These are phyloP conservation scores for Porites lobata DNA, from an alignment of 92 coral and sea anemone genomes.

Conservation along the genomic window DNA sequence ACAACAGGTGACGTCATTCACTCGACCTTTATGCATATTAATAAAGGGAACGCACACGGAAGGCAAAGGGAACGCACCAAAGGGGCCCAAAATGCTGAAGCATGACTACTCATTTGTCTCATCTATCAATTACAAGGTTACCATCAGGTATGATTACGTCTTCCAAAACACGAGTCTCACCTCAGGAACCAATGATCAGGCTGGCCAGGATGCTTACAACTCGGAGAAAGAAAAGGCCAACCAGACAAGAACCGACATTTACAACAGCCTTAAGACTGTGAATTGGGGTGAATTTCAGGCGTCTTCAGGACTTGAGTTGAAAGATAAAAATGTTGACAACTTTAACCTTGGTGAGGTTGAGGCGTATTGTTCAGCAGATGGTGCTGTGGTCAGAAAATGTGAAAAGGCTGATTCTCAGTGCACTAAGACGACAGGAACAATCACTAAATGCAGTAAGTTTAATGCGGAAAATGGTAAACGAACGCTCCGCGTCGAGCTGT, in stretches of 20 bases:
- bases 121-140: conserved; percentile 52
- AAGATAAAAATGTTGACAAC: conserved; percentile 31
- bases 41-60: too few relatives aligned
- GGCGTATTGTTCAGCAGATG: conserved; percentile 83
- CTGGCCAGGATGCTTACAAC: conserved; percentile 61
- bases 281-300: conserved; percentile 69
- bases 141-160: conserved; percentile 51
- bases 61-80: too few relatives aligned
- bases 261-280: conserved; percentile 6
- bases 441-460: conserved; percentile 85
- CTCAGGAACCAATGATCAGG: conserved; percentile 67
- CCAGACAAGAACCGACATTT: not conserved
- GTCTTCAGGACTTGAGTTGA: conserved; percentile 61
- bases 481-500: too few relatives aligned
- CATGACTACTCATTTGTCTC: not conserved
- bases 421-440: conserved; percentile 45
- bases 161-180: conserved; percentile 51
- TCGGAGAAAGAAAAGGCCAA: conserved; percentile 13
- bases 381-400: conserved; percentile 90
- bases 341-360: conserved; percentile 73
- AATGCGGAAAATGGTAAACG: too few relatives aligned
- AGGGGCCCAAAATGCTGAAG: too few relatives aligned
- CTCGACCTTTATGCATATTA: too few relatives aligned
- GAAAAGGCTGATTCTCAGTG: conserved; percentile 32
- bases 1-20: too few relatives aligned